Base-by-base conservation (phyloP, 1,140 invertebrate genomes). In the Pseudachorutes palmiensis region DNA sequence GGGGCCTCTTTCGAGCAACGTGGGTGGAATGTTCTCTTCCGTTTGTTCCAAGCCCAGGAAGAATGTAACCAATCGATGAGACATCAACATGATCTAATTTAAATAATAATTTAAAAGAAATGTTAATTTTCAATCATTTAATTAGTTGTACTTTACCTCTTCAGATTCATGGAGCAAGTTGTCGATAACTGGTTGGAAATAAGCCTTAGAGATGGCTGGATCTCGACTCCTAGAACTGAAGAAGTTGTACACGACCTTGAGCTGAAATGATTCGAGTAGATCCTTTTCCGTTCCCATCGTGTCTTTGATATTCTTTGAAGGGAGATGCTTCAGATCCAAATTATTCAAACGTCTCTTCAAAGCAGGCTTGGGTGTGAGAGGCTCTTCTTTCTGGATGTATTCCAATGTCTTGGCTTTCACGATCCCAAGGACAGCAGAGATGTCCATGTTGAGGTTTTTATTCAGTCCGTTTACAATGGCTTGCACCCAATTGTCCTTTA, bases 391-490 rank as follows among this genome's bases (percentile, higher is more conserved):
- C 2, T 3, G 1, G 14, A n/a, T 32, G 33, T 69, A 58, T 24
- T 63, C 64, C 1, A 29, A 19, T 5, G 41, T 31, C 28, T 64
- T 19, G 5, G 65, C 58, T 12, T 48, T 24, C 22, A 69, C 31
- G 57, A 58, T 62, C 14, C 55, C 45, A 28, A 69, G 24, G 22
- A 69, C 33, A 3, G 45, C 60, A 1, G 31, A 28, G 30, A 36
- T 31, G 29, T 65, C 30, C 24, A 66, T 32, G 26, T 49, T 45
- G 2, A 2, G 24, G 22, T 69, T 69, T 19, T 65, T 62, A 26
- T 41, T 45, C 1, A 69, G 22, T 16, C 68, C 51, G 24, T 5
- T 12, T 5, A 19, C 14, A 14, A 55, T 22, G 12, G 51, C 51
- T 5, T 55, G 3, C 12, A 55, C 9, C 51, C 51, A 55, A 5